phyloP scores from a whole-genome alignment of 1,140 invertebrate genomes.

The Aphelenchoides besseyi region DNA sequence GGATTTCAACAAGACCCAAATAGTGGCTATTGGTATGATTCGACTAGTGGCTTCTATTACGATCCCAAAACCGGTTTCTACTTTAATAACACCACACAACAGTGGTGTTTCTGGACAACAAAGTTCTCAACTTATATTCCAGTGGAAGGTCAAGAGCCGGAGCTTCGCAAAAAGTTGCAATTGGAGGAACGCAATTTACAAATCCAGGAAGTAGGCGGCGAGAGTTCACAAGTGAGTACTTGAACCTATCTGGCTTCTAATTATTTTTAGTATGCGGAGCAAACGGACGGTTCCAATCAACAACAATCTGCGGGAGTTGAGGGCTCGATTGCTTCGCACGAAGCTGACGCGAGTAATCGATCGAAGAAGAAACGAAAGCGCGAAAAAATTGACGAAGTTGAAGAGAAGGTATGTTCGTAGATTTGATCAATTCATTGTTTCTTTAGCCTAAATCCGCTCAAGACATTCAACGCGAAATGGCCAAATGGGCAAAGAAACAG shows the following conservation, averaged over 20 bases:
- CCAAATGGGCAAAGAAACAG: constrained; percentile 90
- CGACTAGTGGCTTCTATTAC: constrained; percentile 85
- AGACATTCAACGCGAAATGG: constrained; percentile 93
- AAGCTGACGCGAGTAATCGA: no score
- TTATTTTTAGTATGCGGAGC: background rate
- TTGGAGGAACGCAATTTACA: constrained; percentile 33
- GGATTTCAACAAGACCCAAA: constrained; percentile 89
- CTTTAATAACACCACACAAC: constrained; percentile 77
- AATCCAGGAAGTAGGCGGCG: background rate
- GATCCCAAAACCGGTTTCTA: constrained; percentile 65
- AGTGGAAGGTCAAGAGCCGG: constrained; percentile 42
- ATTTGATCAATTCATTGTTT: background rate
- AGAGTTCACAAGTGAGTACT: background rate
- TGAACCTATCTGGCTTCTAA: background rate
- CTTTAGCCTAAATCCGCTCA: constrained; percentile 89
- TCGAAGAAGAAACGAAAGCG: constrained; percentile 29
- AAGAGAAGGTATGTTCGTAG: constrained; percentile 52
- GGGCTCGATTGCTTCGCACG: no score
- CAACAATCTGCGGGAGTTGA: no score
- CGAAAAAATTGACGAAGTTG: constrained; percentile 26
- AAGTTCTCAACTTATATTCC: constrained; percentile 73
- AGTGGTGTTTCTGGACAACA: constrained; percentile 92
- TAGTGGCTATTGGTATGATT: constrained; percentile 94
- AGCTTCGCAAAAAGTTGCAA: constrained; percentile 49
- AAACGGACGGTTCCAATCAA: background rate